Evolutionary conservation across 2,888 invertebrate species (phyloP).

Genomic region (Tyria jacobaeae): DNA sequence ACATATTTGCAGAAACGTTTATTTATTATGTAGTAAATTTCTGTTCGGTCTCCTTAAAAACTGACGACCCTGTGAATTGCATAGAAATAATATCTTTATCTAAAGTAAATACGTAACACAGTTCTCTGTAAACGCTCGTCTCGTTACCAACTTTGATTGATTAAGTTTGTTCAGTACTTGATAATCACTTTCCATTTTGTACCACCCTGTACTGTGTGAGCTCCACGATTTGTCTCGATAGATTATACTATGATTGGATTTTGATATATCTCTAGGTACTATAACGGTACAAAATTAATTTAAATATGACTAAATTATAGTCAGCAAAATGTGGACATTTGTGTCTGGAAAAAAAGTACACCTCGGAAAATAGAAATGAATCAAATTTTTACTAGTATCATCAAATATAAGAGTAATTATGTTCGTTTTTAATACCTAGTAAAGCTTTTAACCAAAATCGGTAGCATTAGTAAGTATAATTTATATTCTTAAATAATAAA

Average conservation of each 20-base stretch:
- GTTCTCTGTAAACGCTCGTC: slow-evolving; percentile 41
- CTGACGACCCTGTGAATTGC: slow-evolving; percentile 31
- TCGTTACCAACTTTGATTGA: slow-evolving; percentile 67
- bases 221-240: slow-evolving; percentile 13
- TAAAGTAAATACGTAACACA: slow-evolving; percentile 59
- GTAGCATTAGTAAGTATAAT: too few relatives aligned
- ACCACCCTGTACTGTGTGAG: slow-evolving; percentile 24
- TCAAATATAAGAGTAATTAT: too few relatives aligned
- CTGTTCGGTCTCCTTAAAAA: neutral
- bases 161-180: slow-evolving; percentile 63
- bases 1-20: neutral
- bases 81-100: slow-evolving; percentile 55
- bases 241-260: slow-evolving; percentile 11
- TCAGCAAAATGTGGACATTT: too few relatives aligned
- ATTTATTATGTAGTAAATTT: neutral
- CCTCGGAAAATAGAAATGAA: too few relatives aligned
- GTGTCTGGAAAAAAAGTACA: too few relatives aligned
- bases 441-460: too few relatives aligned
- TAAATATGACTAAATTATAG: neutral
- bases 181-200: slow-evolving; percentile 47
- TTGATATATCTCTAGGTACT: neutral
- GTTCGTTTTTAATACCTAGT: too few relatives aligned
- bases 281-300: neutral
- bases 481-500: too few relatives aligned
- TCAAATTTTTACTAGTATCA: too few relatives aligned